Evolutionary conservation across 2,888 invertebrate species (phyloP), one percentile per base, ranked within the genome.

Genomic region (Cartodere bifasciata): DNA sequence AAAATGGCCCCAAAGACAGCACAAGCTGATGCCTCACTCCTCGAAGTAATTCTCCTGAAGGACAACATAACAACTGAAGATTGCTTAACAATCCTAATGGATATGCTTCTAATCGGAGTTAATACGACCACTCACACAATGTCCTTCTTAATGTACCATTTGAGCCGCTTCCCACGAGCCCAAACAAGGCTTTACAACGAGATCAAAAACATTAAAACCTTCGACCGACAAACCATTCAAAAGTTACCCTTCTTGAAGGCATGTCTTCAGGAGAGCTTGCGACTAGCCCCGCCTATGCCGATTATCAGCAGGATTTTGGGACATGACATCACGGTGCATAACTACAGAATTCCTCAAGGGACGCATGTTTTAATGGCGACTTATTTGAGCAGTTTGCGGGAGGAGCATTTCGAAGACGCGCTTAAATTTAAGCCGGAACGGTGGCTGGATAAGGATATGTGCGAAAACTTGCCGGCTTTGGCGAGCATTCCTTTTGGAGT

Each of bases 351-450:
- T 23, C 52, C 50, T 2, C 47, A 48, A 35, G 71, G 70, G 32
- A 76, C 76, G 1, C 63, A 70, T 6, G 62, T 77, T 10, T 64
- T 77, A 44, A 75, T 75, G 67, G 72, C 75, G 0, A 72, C 70
- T 24, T 68, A 72, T 53, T 64, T 76, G 26, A 60, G 72, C 1
- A 66, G 71, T 10, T 49, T 67, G 32, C 65, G 70, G 31, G 75
- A 77, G 40, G 69, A 71, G 40, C 70, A 76, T 49, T 77, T 69
- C 41, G 75, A 76, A 14, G 72, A 76, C 40, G 69, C 75, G 0
- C 45, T 56, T 1, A 67, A 65, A 34, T 77, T 72, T 43, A 56
- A 60, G 37, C 76, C 77, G 1, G 75, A 75, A 41, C 60, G 77
- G 34, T 77, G 77, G 77, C 44, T 73, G 10, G 63, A 64, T 7